Base-by-base conservation (phyloP, 2,113 vertebrate genomes). In the Trochalopteron elliotii region DNA sequence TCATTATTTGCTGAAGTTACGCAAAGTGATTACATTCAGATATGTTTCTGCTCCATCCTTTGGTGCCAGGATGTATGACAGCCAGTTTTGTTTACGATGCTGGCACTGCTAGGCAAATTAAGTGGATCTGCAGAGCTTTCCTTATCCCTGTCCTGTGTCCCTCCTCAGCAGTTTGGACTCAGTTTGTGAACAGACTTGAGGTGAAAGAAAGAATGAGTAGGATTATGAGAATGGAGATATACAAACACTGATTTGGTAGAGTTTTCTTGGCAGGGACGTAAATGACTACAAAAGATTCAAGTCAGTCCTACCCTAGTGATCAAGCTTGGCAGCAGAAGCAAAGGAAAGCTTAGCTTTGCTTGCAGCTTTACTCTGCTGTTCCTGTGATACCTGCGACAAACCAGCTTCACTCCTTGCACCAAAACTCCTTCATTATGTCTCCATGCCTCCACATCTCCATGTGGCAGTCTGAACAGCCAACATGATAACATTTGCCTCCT, bases 1-100 rank as follows among this genome's bases (percentile, higher is more conserved):
- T 88, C 30, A 2, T 70, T 82, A 90, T 89, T 87, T 87, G 80
- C 80, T 86, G 86, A 95, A 87, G 83, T 85, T 82, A 76, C 74
- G 49, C 78, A 42, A 93, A 87, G 57, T 50, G 39, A 83, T 90
- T 90, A 55, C 23, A 50, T 42, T 61, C 72, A 76, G 89, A 74
- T 49, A 65, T 7, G 67, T 57, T 95, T 30, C 83, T 91, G 28
- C 61, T 92, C 50, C 52, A 64, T 94, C 60, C 91, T 79, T 96
- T 84, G 37, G 55, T 93, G 77, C 75, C 94, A 94, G 89, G 50
- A 85, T 74, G 28, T 40, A 20, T 31, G 50, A 52, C 33, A 89
- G 63, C 12, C 76, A 55, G 40, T 68, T 88, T 56, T 92, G 27
- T 86, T 93, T 78, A 76, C 37, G 35, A 42, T 25, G 59, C 77